Percentiles rank a stretch among this genome's conserved stretches.
phyloP scores from a whole-genome alignment of 2,113 vertebrate species.

The Melospiza georgiana region DNA sequence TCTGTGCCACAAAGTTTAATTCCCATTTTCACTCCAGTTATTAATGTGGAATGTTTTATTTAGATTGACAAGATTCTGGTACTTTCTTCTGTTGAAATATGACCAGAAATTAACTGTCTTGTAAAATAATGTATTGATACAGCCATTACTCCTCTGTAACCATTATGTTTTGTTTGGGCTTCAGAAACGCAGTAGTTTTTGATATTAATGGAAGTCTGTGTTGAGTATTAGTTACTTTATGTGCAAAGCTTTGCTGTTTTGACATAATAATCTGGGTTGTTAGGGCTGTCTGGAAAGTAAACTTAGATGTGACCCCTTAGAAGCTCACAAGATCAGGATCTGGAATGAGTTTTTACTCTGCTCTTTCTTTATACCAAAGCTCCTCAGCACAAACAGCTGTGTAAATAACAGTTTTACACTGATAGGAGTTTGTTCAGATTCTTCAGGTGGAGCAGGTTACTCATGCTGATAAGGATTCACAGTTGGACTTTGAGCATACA shows the following conservation, averaged over 20 bases:
- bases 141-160: background rate
- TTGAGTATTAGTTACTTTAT: background rate
- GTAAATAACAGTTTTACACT: background rate
- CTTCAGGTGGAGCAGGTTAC: background rate
- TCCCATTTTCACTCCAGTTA: background rate
- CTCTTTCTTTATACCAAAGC: background rate
- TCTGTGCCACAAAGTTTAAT: background rate
- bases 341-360: background rate
- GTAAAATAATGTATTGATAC: background rate
- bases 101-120: background rate
- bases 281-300: background rate
- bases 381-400: background rate
- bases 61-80: background rate
- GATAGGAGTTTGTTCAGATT: background rate
- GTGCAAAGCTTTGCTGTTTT: background rate
- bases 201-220: background rate
- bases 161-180: background rate
- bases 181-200: background rate
- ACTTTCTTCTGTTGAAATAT: background rate
- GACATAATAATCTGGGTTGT: background rate
- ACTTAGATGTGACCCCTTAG: background rate
- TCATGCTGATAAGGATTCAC: background rate
- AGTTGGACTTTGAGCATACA: background rate
- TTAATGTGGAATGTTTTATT: background rate
- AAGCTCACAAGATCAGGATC: background rate